Percentiles rank a stretch among this genome's conserved stretches.
These are phyloP conservation scores for Tupaia chinensis DNA, from an alignment of 2,113 vertebrate species.

Conservation along the genomic window DNA sequence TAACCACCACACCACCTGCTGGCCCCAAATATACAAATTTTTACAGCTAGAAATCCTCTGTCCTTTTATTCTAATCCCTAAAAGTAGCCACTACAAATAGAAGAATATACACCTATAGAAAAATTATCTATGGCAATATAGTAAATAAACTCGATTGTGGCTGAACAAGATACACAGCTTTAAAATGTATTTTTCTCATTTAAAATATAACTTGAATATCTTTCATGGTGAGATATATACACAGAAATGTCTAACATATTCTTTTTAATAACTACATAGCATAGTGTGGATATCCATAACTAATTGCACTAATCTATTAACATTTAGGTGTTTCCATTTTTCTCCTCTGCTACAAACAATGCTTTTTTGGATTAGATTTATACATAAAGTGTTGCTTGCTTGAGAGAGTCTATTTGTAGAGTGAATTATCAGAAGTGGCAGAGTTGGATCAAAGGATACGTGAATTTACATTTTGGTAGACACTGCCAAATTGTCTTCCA, in stretches of 20 bases:
- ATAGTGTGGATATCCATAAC: not conserved
- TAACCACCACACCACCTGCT: no score
- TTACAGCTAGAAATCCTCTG: not conserved
- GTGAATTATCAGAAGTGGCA: not conserved
- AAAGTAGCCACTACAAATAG: not conserved
- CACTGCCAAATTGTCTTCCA: not conserved
- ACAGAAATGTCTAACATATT: not conserved
- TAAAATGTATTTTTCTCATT: not conserved
- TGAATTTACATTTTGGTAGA: not conserved
- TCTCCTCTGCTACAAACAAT: not conserved
- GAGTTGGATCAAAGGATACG: not conserved
- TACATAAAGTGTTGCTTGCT: not conserved
- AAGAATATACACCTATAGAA: not conserved
- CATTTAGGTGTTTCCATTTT: not conserved
- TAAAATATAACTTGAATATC: not conserved
- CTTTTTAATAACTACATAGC: not conserved
- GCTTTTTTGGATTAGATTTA: not conserved
- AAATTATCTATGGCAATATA: constrained; percentile 13
- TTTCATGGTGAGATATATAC: not conserved
- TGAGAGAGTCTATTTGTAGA: not conserved
- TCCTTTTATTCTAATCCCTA: not conserved
- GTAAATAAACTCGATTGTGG: not conserved
- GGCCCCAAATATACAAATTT: not conserved
- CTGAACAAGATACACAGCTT: not conserved
- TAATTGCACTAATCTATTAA: not conserved